Percentiles rank a stretch among this genome's conserved stretches.
These are phyloP conservation scores for Epirrhoe alternata DNA, from an alignment of 2,888 invertebrate genomes.

Conservation along the genomic window DNA sequence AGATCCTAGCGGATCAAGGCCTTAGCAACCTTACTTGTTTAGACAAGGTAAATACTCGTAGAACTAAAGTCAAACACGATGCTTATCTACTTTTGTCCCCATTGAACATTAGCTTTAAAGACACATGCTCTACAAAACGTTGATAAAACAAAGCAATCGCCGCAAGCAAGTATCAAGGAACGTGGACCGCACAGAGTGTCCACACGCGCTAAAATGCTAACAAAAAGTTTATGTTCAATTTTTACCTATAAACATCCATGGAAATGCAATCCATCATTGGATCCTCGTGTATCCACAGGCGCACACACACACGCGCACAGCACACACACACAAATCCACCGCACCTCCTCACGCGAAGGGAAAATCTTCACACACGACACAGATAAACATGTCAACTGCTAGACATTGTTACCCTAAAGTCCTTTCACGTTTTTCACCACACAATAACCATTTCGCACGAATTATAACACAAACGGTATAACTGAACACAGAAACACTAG, in stretches of 20 bases:
- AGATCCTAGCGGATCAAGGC: constrained; percentile 67
- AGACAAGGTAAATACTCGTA: constrained; percentile 57
- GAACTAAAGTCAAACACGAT: constrained; percentile 36
- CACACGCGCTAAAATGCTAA: constrained; percentile 57
- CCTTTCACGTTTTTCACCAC: constrained; percentile 81
- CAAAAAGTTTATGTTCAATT: constrained; percentile 67
- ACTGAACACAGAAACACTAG: constrained; percentile 77
- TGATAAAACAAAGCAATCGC: constrained; percentile 65
- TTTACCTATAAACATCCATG: constrained; percentile 82
- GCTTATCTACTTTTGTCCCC: constrained; percentile 46
- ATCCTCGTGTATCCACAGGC: constrained; percentile 74
- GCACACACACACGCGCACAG: constrained; percentile 72
- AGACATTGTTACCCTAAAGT: constrained; percentile 84
- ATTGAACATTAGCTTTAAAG: constrained; percentile 54
- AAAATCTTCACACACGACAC: constrained; percentile 86
- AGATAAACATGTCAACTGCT: constrained; percentile 86
- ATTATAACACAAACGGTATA: constrained; percentile 77
- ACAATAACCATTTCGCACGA: constrained; percentile 74
- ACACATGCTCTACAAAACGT: constrained; percentile 57
- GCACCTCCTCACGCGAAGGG: constrained; percentile 84
- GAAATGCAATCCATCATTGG: constrained; percentile 84
- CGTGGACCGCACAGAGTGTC: constrained; percentile 55
- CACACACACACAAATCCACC: constrained; percentile 80
- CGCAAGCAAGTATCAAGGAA: constrained; percentile 47
- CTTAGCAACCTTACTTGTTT: constrained; percentile 58